These are phyloP conservation scores for Dasyornis broadbenti DNA, from an alignment of 2,113 vertebrate genomes.

Conservation along the genomic window DNA sequence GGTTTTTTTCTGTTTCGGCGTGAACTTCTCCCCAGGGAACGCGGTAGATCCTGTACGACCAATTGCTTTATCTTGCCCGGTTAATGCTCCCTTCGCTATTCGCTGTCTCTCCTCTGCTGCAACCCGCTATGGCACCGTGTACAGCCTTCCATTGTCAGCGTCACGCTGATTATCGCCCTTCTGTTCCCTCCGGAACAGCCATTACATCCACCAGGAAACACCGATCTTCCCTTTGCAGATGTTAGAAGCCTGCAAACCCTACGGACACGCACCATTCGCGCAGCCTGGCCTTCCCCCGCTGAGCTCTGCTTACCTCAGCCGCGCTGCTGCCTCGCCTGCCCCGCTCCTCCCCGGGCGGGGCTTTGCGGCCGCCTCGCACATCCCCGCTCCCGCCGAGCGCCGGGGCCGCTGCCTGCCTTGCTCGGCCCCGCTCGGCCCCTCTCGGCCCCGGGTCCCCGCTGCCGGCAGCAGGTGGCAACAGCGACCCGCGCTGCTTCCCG, in stretches of 20 bases:
- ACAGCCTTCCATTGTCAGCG: fast-evolving
- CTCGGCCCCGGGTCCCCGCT: background rate
- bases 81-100: fast-evolving
- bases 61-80: background rate
- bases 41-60: fast-evolving
- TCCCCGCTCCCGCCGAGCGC: background rate
- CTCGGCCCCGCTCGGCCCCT: no score
- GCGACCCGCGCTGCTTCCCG: background rate
- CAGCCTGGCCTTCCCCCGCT: fast-evolving
- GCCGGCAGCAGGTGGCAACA: slow-evolving; percentile 26
- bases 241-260: fast-evolving
- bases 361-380: background rate
- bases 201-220: fast-evolving
- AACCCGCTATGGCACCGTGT: fast-evolving
- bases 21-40: background rate
- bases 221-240: background rate
- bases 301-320: background rate
- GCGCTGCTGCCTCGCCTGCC: fast-evolving
- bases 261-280: fast-evolving
- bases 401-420: background rate
- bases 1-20: background rate
- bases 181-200: background rate
- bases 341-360: background rate
- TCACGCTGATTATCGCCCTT: background rate
- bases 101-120: background rate